phyloP scores from a whole-genome alignment of 1,140 invertebrate genomes.

The Drosophila chauvacae region DNA sequence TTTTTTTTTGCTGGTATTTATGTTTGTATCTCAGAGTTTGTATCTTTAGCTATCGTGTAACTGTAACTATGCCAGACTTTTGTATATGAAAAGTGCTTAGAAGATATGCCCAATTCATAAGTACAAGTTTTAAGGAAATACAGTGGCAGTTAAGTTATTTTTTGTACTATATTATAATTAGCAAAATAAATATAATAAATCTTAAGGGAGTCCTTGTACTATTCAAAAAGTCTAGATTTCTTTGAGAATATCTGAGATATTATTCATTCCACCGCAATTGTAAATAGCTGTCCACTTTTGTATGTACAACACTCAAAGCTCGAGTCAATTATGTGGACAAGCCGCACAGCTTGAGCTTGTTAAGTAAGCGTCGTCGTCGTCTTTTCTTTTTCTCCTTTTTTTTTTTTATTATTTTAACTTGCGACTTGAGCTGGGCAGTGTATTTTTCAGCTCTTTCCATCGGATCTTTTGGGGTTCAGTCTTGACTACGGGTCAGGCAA shows the following conservation, averaged over 20 bases:
- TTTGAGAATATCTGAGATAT: neutral
- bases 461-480: conserved; percentile 35
- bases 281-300: conserved; percentile 18
- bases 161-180: neutral
- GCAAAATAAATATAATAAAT: neutral
- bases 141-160: too few relatives aligned
- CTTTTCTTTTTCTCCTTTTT: conserved; percentile 8
- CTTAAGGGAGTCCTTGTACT: too few relatives aligned
- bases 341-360: conserved; percentile 68
- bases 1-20: conserved; percentile 15
- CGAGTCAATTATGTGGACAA: conserved; percentile 71
- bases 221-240: neutral
- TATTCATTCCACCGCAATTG: conserved; percentile 16
- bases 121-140: neutral
- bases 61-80: conserved; percentile 29
- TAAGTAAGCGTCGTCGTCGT: conserved; percentile 41
- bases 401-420: conserved; percentile 29
- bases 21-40: conserved; percentile 9
- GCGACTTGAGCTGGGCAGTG: conserved; percentile 21
- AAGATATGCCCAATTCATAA: neutral
- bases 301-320: conserved; percentile 54
- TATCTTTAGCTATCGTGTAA: neutral
- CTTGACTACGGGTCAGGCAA: conserved; percentile 61
- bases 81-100: neutral
- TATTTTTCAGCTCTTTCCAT: conserved; percentile 14